Evolutionary conservation across 2,797 vertebrate species (phyloP), one percentile per base, ranked within the genome.

Genomic region (Momotus momota): DNA sequence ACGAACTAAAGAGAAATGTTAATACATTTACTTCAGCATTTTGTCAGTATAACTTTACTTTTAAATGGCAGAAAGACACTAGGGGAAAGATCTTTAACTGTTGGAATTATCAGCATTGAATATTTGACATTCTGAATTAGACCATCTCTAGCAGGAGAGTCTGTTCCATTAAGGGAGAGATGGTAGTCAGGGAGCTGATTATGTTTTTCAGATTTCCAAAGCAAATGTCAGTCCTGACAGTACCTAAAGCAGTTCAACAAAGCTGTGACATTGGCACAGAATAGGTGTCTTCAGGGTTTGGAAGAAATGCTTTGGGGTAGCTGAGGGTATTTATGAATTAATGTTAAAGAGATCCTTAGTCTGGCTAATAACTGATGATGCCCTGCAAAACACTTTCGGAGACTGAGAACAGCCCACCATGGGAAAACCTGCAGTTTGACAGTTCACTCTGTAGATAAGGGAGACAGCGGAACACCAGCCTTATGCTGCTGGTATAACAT

Each of bases 71-170:
- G 49, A 86, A 78, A 58, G 62, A 57, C 73, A 78, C 20, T 0
- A 1, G 43, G 55, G 80, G 13, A 62, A 86, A 91, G 66, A 73
- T 79, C 77, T 91, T 19, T 67, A 86, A 73, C 43, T 69, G 29
- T 18, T 91, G 66, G 65, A 88, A 93, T 90, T 72, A 79, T 22
- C 80, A 88, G 15, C 49, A 46, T 2, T 43, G 89, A 89, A 57
- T 67, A 91, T 78, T 64, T 93, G 75, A 78, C 61, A 81, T 89
- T 93, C 27, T 85, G 75, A 73, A 71, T 91, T 38, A 83, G 45
- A 52, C 83, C 2, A 38, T 82, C 74, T 73, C 66, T 43, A 81
- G 26, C 35, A 75, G 48, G 33, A 82, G 8, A 81, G 6, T 15
- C 72, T 70, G 7, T 70, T 90, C 35, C 38, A 45, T 41, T n/a